Base-by-base conservation (phyloP, 2,888 invertebrate genomes). In the Sinhomidia bicolor region DNA sequence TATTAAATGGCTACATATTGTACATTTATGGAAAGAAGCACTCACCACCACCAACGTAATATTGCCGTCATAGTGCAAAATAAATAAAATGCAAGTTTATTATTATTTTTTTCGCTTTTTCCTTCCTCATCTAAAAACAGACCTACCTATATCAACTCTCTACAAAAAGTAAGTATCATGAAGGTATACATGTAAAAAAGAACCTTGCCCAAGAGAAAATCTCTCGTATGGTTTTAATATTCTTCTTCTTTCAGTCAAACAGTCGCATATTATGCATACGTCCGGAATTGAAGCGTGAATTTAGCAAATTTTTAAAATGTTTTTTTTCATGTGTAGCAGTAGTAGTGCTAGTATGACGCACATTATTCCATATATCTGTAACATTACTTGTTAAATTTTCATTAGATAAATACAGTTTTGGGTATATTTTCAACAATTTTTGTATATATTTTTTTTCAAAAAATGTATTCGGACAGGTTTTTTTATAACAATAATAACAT, bases 1-100 rank as follows among this genome's bases (percentile, higher is more conserved):
- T 68, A 68, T 68, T 85, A 81, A 86, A 86, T 81, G 80, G 74
- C 51, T 51, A 36, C 9, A 60, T 57, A 54, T 57, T 84, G 29
- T 74, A 74, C 4, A 29, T n/a, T 12, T n/a, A 51, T 51, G 17
- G 14, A 65, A 65, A 36, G 5, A 10, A 23, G 17, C 65, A 68
- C 20, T 14, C 76, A 6, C 29, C 29, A 12, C n/a, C 26, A 26
- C 29, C 54, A 26, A n/a, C n/a, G n/a, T n/a, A n/a, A n/a, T 51
- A 51, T 29, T 14, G 6, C 1, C 29, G 32, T 17, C 65, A 32
- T 6, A 54, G 12, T 3, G 23, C 7, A 17, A n/a, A n/a, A 65
- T 14, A 57, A 60, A 60, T 60, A 60, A 60, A 65, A 71, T 23
- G 12, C 20, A 41, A 44, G 7, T 41, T 65, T 32, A 23, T 71